Conservation (phyloP, 2,797 vertebrate genomes). For the Calcarius lapponicus region DNA sequence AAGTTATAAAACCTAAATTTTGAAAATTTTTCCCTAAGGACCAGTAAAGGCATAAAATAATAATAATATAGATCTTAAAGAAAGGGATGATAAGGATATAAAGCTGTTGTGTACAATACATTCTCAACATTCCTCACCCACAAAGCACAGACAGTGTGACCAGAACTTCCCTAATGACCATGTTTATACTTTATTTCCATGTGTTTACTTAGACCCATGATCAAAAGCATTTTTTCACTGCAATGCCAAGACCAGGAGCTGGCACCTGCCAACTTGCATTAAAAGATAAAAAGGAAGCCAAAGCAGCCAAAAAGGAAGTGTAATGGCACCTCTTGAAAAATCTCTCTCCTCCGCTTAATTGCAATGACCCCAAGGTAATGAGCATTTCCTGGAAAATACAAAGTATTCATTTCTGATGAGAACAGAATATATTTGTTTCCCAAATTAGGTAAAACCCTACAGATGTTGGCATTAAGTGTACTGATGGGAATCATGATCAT, state of each 20-base stretch:
- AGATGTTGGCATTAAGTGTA: slow-evolving; percentile 70
- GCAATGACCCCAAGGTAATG: slow-evolving; percentile 28
- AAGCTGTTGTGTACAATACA: not conserved
- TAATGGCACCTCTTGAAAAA: not conserved
- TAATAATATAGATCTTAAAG: not conserved
- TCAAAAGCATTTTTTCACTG: not conserved
- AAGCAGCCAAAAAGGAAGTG: not conserved
- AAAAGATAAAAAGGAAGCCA: not conserved
- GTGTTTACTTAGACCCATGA: not conserved
- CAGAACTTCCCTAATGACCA: not conserved
- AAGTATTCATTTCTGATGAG: not conserved
- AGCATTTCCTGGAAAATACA: slow-evolving; percentile 26
- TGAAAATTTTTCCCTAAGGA: not conserved
- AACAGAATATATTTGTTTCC: slow-evolving; percentile 53
- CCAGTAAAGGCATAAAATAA: not conserved
- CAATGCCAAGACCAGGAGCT: not conserved
- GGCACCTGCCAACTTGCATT: not conserved
- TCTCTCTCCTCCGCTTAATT: not conserved
- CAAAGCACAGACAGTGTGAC: not conserved
- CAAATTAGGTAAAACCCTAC: slow-evolving; percentile 66
- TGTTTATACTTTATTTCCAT: not conserved
- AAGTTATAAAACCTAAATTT: not conserved
- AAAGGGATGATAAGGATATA: not conserved
- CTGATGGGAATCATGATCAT: slow-evolving; percentile 71
- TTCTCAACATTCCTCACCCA: not conserved